Evolutionary conservation across 2,888 invertebrate species (phyloP), one percentile per base, ranked within the genome.

Genomic region (Fissipunctia ypsillon): DNA sequence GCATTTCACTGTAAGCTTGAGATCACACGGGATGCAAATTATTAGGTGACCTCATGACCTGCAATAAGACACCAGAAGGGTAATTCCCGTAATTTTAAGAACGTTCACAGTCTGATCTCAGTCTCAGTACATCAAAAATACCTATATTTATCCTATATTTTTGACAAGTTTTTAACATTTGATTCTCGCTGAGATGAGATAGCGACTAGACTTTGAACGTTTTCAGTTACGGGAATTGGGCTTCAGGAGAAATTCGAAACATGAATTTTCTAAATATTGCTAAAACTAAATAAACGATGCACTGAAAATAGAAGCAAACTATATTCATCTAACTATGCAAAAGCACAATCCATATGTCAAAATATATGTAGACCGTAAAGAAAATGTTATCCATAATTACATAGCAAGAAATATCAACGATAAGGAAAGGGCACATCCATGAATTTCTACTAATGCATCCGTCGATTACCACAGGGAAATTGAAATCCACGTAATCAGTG

Each of bases 391-490:
- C 9, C 14, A 48, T 10, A 25, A 41, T n/a, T n/a, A n/a, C 16
- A 10, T 25, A 9, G 1, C 25, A 38, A 35, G 19, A 74, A 61
- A n/a, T 16, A 73, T 25, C 16, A 5, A 31, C 19, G 7, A 12
- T 57, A 45, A 64, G 48, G n/a, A 31, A 54, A 73, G 54, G 50
- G 16, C 31, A 65, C 63, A 48, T 74, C 16, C 16, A 63, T 45
- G 56, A 66, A 66, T 60, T 67, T 59, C 60, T 52, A 25, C 63
- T 61, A 65, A 56, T 48, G 50, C 25, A 10, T 35, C 16, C 16
- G 65, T 28, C 35, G 25, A 81, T 73, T 72, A 69, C 61, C 31
- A 69, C 28, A n/a, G 35, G 59, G 68, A 74, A 71, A 83, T 83
- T 79, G 50, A 69, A 72, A 60, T 63, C 19, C 22, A 73, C 69